A percentile compares a stretch with the other conserved stretches of the same genome.
These are phyloP conservation scores for roundworm (Caenorhabditis elegans) DNA, from an alignment of 1,140 invertebrate genomes.

Conservation along the genomic window DNA sequence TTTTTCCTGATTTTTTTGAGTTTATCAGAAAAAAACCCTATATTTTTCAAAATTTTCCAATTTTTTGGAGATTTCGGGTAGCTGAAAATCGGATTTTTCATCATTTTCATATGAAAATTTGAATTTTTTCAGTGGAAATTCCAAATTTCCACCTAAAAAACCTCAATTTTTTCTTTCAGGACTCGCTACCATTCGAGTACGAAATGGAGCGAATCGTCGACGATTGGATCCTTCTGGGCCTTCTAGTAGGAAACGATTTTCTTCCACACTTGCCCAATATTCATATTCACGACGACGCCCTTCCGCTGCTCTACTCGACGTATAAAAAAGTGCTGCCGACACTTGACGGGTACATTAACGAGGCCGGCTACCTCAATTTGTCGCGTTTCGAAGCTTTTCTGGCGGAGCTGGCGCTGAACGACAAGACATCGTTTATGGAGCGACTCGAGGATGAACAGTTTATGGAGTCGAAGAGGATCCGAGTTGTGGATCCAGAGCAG, in stretches of 20 bases:
- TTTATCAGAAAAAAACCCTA: too few relatives aligned
- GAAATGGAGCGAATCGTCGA: conserved; percentile 80
- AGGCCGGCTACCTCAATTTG: conserved; percentile 81
- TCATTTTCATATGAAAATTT: too few relatives aligned
- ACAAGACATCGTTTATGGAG: conserved; percentile 82
- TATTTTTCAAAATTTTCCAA: too few relatives aligned
- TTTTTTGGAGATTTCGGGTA: too few relatives aligned
- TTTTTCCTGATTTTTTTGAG: too few relatives aligned
- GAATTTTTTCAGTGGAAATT: too few relatives aligned
- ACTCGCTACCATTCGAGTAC: conserved; percentile 74
- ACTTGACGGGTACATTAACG: conserved; percentile 89
- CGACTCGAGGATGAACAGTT: conserved; percentile 82
- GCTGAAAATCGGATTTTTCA: too few relatives aligned
- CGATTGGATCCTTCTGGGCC: conserved; percentile 99
- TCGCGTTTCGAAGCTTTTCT: conserved; percentile 83
- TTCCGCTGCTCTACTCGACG: conserved; percentile 81
- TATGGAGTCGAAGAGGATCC: conserved; percentile 76
- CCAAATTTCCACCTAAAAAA: too few relatives aligned
- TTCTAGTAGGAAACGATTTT: conserved; percentile 98
- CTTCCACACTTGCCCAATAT: conserved; percentile 92
- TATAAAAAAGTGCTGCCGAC: conserved; percentile 84
- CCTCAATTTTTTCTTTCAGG: conserved; percentile 51
- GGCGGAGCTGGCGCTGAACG: conserved; percentile 76
- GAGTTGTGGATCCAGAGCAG: conserved; percentile 39
- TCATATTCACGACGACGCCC: conserved; percentile 84